These are phyloP conservation scores for Heliconius eleuchia DNA, from an alignment of 1,140 invertebrate genomes.

Conservation along the genomic window DNA sequence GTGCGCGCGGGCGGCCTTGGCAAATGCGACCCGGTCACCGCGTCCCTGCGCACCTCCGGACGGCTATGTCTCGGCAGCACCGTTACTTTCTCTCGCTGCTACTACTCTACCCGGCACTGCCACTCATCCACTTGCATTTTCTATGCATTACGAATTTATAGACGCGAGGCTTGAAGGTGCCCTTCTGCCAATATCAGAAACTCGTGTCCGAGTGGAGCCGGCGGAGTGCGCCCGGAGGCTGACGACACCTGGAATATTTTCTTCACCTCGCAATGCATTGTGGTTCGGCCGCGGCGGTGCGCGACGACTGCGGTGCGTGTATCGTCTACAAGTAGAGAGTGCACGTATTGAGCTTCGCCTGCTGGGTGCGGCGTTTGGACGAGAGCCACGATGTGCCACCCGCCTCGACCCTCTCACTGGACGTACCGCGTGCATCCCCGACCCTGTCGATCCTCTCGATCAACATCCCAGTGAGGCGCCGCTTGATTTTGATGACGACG, in stretches of 20 bases:
- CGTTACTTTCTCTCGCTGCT: conserved; percentile 68
- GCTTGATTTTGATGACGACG: conserved; percentile 58
- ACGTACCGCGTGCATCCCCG: conserved; percentile 67
- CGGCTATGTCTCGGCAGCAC: conserved; percentile 88
- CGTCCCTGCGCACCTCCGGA: conserved; percentile 89
- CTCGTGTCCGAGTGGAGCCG: conserved; percentile 52
- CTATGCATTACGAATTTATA: conserved; percentile 91
- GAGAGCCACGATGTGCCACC: conserved; percentile 83
- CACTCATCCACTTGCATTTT: conserved; percentile 85
- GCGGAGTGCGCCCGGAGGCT: conserved; percentile 60
- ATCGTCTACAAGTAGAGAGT: conserved; percentile 86
- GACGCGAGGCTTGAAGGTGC: conserved; percentile 86
- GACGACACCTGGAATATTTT: conserved; percentile 83
- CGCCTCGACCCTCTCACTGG: conserved; percentile 87
- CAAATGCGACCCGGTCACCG: conserved; percentile 87
- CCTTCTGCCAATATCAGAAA: conserved; percentile 49
- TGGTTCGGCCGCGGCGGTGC: conserved; percentile 89
- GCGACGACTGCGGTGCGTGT: conserved; percentile 87
- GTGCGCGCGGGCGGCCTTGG: conserved; percentile 90
- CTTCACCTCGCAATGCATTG: conserved; percentile 87
- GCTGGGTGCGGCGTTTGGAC: conserved; percentile 62
- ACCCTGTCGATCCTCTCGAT: conserved; percentile 47
- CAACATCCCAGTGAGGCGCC: conserved; percentile 44
- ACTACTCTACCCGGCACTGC: conserved; percentile 84
- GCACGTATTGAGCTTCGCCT: conserved; percentile 83